Percentiles rank a stretch among this genome's conserved stretches.
phyloP scores from a whole-genome alignment of 2,797 vertebrate genomes.

The Microhierax caerulescens region DNA sequence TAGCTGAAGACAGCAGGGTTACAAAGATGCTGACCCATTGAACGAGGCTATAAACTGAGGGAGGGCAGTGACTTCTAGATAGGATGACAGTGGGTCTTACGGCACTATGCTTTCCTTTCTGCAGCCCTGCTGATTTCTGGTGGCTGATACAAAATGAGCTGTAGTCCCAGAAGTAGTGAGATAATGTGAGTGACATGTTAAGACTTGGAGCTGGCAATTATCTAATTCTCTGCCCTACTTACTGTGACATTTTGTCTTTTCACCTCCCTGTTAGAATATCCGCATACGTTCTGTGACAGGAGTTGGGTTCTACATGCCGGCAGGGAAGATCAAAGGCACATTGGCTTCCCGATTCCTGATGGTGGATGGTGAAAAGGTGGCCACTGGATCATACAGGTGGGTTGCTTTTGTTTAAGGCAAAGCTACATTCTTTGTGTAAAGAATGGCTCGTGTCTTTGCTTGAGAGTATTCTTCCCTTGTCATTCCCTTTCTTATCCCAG shows the following conservation, averaged over 20 bases:
- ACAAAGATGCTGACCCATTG: not conserved
- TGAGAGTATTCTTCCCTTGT: not conserved
- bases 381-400: slow-evolving; percentile 92
- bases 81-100: not conserved
- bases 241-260: slow-evolving; percentile 39
- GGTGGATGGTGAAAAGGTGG: slow-evolving; percentile 92
- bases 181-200: slow-evolving; percentile 12
- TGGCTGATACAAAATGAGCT: slow-evolving; percentile 2
- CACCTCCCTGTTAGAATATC: slow-evolving; percentile 81
- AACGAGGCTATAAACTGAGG: not conserved
- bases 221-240: slow-evolving; percentile 8
- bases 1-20: not conserved
- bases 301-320: slow-evolving; percentile 82
- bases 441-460: not conserved
- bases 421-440: not conserved
- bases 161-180: not conserved
- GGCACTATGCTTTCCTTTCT: not conserved
- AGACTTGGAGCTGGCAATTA: slow-evolving; percentile 18
- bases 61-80: not conserved
- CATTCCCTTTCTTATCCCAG: not conserved
- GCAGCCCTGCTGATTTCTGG: not conserved
- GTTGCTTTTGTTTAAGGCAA: not conserved
- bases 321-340: slow-evolving; percentile 85
- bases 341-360: slow-evolving; percentile 89
- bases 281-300: slow-evolving; percentile 85